Conservation (phyloP, 2,797 vertebrate genomes). For the Helarctos malayanus region DNA sequence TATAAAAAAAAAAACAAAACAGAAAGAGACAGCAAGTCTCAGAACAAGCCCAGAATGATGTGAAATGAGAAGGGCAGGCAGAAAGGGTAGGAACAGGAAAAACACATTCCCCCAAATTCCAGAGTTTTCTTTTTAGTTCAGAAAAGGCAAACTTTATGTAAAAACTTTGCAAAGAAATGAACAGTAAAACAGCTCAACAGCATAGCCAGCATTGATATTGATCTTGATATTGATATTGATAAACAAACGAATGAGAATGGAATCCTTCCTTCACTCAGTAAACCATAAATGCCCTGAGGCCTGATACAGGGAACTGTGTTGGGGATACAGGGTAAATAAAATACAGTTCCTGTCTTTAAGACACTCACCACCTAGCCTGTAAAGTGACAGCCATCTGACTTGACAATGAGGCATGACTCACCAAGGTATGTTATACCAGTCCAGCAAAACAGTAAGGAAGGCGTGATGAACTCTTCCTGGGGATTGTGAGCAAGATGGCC, state of each 20-base stretch:
- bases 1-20: too few relatives aligned
- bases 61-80: not conserved
- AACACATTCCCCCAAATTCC: not conserved
- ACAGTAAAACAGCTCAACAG: not conserved
- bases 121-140: not conserved
- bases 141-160: not conserved
- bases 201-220: not conserved
- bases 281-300: not conserved
- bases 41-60: not conserved
- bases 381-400: not conserved
- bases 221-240: too few relatives aligned
- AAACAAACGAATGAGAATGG: not conserved
- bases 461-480: fast-evolving
- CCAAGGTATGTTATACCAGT: not conserved
- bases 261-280: not conserved
- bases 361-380: not conserved
- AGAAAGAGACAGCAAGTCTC: not conserved
- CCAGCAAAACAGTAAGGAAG: not conserved
- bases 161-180: slow-evolving; percentile 38
- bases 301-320: not conserved
- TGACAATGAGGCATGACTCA: not conserved
- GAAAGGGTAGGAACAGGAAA: not conserved
- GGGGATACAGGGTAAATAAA: not conserved
- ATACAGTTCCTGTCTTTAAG: not conserved
- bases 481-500: fast-evolving